A percentile compares a stretch with the other conserved stretches of the same genome.
Evolutionary conservation across 2,888 invertebrate genomes (phyloP).

Genomic region (Suillia variegata): DNA sequence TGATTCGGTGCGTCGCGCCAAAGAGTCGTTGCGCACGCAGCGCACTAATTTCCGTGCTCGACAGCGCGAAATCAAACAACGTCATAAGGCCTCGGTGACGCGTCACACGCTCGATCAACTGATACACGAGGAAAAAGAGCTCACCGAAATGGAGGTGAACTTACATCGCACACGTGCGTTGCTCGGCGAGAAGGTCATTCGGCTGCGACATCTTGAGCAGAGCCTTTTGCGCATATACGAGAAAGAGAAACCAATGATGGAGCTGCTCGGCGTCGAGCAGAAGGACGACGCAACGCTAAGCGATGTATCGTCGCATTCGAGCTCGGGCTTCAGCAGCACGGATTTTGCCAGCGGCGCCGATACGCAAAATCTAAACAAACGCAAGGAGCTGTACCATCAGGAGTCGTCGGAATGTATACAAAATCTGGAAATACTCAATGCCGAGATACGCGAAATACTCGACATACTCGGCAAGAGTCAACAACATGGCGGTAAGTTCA

Average conservation of each 20-base stretch:
- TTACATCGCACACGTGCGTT: constrained; percentile 80
- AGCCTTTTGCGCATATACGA: constrained; percentile 68
- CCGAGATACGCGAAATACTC: constrained; percentile 74
- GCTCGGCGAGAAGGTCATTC: constrained; percentile 81
- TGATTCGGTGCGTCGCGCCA: constrained; percentile 82
- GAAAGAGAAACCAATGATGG: constrained; percentile 55
- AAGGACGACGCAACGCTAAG: constrained; percentile 70
- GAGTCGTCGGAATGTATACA: constrained; percentile 74
- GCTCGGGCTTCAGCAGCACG: constrained; percentile 69
- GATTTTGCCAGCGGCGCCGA: constrained; percentile 68
- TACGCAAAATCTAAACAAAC: constrained; percentile 49
- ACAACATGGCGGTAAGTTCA: constrained; percentile 39
- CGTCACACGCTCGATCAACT: constrained; percentile 56
- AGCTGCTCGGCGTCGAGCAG: constrained; percentile 50
- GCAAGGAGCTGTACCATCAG: constrained; percentile 63
- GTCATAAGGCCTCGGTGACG: constrained; percentile 49
- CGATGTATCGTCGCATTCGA: constrained; percentile 68
- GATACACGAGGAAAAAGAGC: constrained; percentile 77
- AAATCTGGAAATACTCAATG: constrained; percentile 72
- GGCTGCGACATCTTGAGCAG: constrained; percentile 79
- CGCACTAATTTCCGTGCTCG: constrained; percentile 71
- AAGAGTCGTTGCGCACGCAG: constrained; percentile 74
- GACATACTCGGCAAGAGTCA: constrained; percentile 70
- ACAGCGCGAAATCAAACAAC: constrained; percentile 66
- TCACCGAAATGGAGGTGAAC: constrained; percentile 83